Percentiles rank a stretch among this genome's conserved stretches.
Conservation (phyloP, 1,140 invertebrate species). For the Mactra quadrangularis region DNA sequence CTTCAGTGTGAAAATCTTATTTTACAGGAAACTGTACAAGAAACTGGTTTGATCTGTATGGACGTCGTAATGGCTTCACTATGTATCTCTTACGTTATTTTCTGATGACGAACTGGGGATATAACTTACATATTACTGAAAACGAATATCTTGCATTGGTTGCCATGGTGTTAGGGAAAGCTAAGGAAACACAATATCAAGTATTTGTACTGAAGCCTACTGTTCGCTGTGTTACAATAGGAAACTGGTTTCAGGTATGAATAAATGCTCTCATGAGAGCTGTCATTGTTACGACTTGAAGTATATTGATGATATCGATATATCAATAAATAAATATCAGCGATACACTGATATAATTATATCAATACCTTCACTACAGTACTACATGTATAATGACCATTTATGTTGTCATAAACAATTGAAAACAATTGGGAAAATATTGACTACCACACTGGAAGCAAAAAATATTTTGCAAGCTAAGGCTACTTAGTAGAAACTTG, state of each 20-base stretch:
- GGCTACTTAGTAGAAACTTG: no score
- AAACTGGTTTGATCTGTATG: slow-evolving; percentile 79
- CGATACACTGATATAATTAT: no score
- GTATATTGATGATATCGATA: no score
- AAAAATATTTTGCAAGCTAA: no score
- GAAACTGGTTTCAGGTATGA: slow-evolving; percentile 78
- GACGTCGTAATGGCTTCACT: slow-evolving; percentile 77
- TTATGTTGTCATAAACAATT: no score
- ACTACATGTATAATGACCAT: no score
- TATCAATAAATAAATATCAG: no score
- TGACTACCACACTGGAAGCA: no score
- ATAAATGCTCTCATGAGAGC: background rate
- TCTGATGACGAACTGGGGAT: slow-evolving; percentile 77
- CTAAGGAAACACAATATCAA: slow-evolving; percentile 66
- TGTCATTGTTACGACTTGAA: no score
- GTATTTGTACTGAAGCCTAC: slow-evolving; percentile 70
- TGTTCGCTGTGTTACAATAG: slow-evolving; percentile 75
- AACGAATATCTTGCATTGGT: slow-evolving; percentile 78
- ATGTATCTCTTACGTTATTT: slow-evolving; percentile 80
- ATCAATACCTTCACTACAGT: no score
- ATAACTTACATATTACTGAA: slow-evolving; percentile 74
- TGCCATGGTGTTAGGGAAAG: slow-evolving; percentile 69
- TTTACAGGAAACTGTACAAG: slow-evolving; percentile 48
- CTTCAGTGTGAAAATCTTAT: background rate
- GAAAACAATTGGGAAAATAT: no score